These are phyloP conservation scores for Aspidiotus destructor DNA, from an alignment of 2,888 invertebrate genomes.

Conservation along the genomic window DNA sequence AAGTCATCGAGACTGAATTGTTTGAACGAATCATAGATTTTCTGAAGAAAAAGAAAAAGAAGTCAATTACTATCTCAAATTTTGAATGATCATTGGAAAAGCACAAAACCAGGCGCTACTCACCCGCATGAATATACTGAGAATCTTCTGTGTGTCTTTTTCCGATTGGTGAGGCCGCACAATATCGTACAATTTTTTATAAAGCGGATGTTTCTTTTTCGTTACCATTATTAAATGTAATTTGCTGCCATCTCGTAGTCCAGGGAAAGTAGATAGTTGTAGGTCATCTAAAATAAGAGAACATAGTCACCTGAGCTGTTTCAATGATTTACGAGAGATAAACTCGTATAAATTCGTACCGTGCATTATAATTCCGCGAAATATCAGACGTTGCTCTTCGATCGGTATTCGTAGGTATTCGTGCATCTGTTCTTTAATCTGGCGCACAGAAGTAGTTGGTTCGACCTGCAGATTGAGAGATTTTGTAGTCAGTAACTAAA, in stretches of 20 bases:
- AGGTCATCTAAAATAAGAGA: constrained; percentile 12
- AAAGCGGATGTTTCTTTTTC: constrained; percentile 14
- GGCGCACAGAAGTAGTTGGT: neutral
- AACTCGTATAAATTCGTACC: neutral
- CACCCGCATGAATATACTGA: constrained; percentile 23
- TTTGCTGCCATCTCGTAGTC: constrained; percentile 7
- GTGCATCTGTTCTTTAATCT: constrained; percentile 9
- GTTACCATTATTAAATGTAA: constrained; percentile 20
- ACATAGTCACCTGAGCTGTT: neutral
- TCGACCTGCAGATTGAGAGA: constrained; percentile 10
- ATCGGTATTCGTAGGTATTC: constrained; percentile 13
- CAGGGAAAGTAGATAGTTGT: neutral
- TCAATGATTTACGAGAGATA: neutral
- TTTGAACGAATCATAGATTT: constrained; percentile 20
- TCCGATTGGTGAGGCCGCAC: constrained; percentile 18
- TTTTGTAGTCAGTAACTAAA: neutral
- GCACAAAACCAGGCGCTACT: neutral
- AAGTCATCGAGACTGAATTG: constrained; percentile 22
- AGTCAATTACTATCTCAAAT: neutral
- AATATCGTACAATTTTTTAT: constrained; percentile 20
- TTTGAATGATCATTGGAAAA: neutral
- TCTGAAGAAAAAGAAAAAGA: constrained; percentile 10
- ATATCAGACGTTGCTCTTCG: constrained; percentile 16
- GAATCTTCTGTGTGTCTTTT: constrained; percentile 21
- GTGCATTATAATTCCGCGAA: constrained; percentile 14